Evolutionary conservation across 2,113 vertebrate genomes (phyloP).

Genomic region (Spea bombifrons): DNA sequence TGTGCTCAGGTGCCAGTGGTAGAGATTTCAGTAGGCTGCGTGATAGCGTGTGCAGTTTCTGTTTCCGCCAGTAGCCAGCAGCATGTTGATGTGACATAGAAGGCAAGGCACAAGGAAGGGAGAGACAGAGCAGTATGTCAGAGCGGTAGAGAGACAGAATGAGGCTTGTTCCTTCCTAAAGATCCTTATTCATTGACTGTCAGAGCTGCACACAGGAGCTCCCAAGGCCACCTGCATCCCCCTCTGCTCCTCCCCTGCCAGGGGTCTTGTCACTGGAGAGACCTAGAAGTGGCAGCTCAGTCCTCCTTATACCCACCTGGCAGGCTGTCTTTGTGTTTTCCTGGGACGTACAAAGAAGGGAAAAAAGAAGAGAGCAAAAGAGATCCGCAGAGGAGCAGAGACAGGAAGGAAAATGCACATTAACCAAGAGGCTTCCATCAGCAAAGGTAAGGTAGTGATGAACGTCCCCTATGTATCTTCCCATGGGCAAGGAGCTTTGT

Average conservation of each 20-base stretch:
- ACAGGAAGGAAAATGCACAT: conserved; percentile 53
- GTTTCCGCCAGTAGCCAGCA: conserved; percentile 54
- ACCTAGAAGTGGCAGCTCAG: conserved; percentile 12
- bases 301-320: conserved; percentile 28
- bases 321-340: conserved; percentile 43
- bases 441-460: conserved; percentile 48
- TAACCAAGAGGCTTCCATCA: conserved; percentile 51
- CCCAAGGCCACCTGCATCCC: conserved; percentile 36
- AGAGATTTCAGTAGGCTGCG: conserved; percentile 22
- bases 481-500: conserved; percentile 5
- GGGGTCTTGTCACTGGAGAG: conserved; percentile 27
- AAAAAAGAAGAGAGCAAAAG: conserved; percentile 11
- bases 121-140: conserved; percentile 15
- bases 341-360: conserved; percentile 49
- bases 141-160: conserved; percentile 25
- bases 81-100: conserved; percentile 46
- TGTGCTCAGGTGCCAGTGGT: conserved; percentile 29
- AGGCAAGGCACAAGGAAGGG: conserved; percentile 27
- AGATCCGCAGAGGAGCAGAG: conserved; percentile 33
- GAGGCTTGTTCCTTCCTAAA: conserved; percentile 13
- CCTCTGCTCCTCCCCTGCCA: conserved; percentile 14
- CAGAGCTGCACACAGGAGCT: conserved; percentile 42
- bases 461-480: background rate
- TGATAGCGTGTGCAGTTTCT: conserved; percentile 47
- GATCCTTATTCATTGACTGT: conserved; percentile 31